Percentiles rank a stretch among this genome's conserved stretches.
These are phyloP conservation scores for Helarctos malayanus DNA, from an alignment of 2,797 vertebrate genomes.

Conservation along the genomic window DNA sequence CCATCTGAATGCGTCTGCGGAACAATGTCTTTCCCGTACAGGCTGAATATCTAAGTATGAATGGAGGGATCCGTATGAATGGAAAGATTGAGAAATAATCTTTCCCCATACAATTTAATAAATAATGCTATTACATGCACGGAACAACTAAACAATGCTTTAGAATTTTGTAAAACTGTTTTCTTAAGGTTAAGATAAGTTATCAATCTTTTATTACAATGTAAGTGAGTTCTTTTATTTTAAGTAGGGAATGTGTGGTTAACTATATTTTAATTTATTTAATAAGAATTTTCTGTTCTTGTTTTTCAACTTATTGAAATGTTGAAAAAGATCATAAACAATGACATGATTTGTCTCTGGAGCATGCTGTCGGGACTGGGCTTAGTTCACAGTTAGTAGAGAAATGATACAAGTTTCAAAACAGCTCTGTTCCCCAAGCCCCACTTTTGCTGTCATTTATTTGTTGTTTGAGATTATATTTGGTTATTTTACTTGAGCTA, in stretches of 20 bases:
- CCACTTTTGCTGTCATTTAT: neutral
- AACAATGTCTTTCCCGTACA: conserved; percentile 28
- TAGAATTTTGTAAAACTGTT: conserved; percentile 79
- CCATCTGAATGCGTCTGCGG: conserved; percentile 80
- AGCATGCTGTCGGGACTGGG: neutral
- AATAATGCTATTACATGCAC: conserved; percentile 73
- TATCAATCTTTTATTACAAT: conserved; percentile 61
- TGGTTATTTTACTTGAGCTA: conserved; percentile 39
- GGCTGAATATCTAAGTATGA: conserved; percentile 73
- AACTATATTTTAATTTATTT: conserved; percentile 61
- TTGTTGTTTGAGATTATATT: conserved; percentile 66
- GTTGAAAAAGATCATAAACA: conserved; percentile 14
- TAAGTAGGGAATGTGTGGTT: conserved; percentile 46
- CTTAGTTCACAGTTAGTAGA: neutral
- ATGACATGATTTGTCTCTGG: conserved; percentile 15
- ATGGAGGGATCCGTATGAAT: conserved; percentile 63
- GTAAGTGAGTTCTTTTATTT: conserved; percentile 1
- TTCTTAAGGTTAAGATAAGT: conserved; percentile 65
- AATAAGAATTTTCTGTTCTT: neutral
- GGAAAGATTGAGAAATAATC: conserved; percentile 65
- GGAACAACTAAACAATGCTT: conserved; percentile 62
- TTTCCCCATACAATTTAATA: conserved; percentile 79
- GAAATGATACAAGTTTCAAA: conserved; percentile 17
- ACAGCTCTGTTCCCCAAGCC: neutral
- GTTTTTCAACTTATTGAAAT: conserved; percentile 41